phyloP scores from a whole-genome alignment of 2,797 vertebrate genomes.

The Alca torda region DNA sequence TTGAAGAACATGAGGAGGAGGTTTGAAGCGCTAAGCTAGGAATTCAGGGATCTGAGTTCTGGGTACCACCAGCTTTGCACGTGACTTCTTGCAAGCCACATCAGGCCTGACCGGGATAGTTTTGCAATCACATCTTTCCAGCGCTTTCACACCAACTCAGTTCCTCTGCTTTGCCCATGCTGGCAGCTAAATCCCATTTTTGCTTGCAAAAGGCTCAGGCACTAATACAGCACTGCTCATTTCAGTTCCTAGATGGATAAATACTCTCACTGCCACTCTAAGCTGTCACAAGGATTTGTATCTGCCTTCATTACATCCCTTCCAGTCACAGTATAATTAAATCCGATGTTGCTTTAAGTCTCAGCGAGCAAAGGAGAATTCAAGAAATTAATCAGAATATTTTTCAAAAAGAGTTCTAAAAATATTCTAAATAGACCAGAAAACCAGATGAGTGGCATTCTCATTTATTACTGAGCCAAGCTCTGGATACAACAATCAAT shows the following conservation, averaged over 20 bases:
- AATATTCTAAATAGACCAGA: constrained; percentile 57
- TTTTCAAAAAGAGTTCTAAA: constrained; percentile 35
- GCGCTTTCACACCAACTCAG: background rate
- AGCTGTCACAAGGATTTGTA: constrained; percentile 51
- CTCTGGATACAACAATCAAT: constrained; percentile 38
- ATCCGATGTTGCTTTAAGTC: constrained; percentile 24
- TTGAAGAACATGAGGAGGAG: background rate
- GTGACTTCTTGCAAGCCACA: background rate
- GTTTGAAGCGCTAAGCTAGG: background rate
- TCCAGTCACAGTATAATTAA: constrained; percentile 57
- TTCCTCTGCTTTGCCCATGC: background rate
- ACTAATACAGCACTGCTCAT: background rate
- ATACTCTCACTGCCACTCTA: constrained; percentile 15
- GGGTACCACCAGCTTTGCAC: background rate
- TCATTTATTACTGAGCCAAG: constrained; percentile 32
- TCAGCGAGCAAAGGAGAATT: constrained; percentile 32
- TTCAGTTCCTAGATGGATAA: constrained; percentile 3
- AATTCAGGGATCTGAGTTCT: background rate
- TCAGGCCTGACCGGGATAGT: background rate
- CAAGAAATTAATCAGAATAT: constrained; percentile 51
- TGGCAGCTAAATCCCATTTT: background rate
- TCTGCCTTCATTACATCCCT: constrained; percentile 23
- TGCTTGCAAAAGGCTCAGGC: background rate
- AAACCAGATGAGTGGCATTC: constrained; percentile 41
- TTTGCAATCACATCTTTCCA: background rate